phyloP scores from a whole-genome alignment of 2,797 vertebrate genomes.

The Pogoniulus pusillus region DNA sequence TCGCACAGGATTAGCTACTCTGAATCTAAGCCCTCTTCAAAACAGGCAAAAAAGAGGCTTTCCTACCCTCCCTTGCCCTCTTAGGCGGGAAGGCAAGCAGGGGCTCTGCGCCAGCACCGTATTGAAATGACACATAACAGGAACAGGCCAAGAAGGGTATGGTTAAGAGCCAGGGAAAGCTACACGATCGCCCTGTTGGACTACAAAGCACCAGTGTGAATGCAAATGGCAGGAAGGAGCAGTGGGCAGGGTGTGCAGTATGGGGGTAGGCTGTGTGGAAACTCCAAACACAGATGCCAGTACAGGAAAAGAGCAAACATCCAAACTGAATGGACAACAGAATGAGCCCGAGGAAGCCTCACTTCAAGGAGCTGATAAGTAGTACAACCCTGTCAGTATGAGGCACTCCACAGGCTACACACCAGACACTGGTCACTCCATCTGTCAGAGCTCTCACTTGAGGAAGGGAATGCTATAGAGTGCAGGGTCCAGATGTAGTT shows the following conservation, averaged over 20 bases:
- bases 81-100: neutral
- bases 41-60: neutral
- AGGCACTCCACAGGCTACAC: neutral
- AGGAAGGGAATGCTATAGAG: neutral
- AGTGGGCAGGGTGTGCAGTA: neutral
- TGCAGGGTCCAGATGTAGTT: neutral
- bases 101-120: neutral
- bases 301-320: neutral
- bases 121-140: neutral
- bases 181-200: neutral
- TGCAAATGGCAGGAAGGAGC: neutral
- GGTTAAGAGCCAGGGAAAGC: constrained; percentile 16
- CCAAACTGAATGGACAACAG: constrained; percentile 6
- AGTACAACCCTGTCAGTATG: neutral
- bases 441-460: neutral
- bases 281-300: neutral
- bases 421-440: neutral
- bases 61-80: neutral
- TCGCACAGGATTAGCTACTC: neutral
- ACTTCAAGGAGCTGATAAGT: neutral
- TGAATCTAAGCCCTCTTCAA: neutral
- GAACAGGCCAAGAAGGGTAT: neutral
- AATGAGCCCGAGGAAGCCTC: constrained; percentile 54
- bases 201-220: neutral
- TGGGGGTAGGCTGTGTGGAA: neutral